phyloP scores from a whole-genome alignment of 1,140 invertebrate genomes.

The Megalonaias nervosa region DNA sequence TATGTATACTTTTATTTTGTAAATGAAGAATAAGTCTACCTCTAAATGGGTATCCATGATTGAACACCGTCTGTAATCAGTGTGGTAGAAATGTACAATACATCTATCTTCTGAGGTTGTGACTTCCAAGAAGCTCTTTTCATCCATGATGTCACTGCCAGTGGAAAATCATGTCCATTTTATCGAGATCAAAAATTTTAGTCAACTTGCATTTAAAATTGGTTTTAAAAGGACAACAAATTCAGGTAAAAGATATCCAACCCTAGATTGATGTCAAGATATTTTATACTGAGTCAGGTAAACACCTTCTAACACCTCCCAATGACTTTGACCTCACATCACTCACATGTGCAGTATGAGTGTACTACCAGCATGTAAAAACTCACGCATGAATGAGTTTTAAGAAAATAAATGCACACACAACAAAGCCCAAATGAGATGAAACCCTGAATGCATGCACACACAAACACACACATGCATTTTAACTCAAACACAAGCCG shows the following conservation, averaged over 20 bases:
- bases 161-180: conserved; percentile 40
- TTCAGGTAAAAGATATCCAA: not conserved
- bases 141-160: conserved; percentile 60
- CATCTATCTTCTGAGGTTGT: conserved; percentile 65
- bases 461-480: too few species aligned
- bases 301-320: too few species aligned
- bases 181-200: not conserved
- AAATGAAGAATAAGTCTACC: conserved; percentile 37
- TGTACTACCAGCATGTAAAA: too few species aligned
- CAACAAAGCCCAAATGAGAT: too few species aligned
- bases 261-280: not conserved
- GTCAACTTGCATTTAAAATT: not conserved
- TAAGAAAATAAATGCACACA: too few species aligned
- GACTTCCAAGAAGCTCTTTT: conserved; percentile 66
- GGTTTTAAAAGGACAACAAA: not conserved
- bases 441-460: too few species aligned
- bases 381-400: too few species aligned
- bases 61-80: conserved; percentile 68
- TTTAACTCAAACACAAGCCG: too few species aligned
- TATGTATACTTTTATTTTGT: not conserved
- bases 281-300: not conserved
- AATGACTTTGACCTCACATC: too few species aligned
- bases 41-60: conserved; percentile 68
- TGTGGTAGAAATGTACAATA: conserved; percentile 69
- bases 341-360: too few species aligned